A percentile compares a stretch with the other conserved stretches of the same genome.
Evolutionary conservation across 2,113 vertebrate species (phyloP).

Genomic region (Raja brachyura): DNA sequence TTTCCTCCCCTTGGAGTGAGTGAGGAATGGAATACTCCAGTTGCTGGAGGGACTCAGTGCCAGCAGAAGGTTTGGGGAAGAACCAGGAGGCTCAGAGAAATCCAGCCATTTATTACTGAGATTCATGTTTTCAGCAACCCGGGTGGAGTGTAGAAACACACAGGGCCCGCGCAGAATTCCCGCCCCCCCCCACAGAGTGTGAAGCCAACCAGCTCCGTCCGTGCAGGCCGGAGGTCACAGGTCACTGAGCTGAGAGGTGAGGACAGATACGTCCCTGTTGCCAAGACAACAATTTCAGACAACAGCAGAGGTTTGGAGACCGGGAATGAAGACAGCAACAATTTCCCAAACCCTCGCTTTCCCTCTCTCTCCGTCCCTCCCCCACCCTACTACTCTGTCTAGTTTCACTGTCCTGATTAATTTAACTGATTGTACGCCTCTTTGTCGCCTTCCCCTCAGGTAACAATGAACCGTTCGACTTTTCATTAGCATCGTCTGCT

Average conservation of each 20-base stretch:
- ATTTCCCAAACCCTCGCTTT: not conserved
- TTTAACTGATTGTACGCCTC: no score
- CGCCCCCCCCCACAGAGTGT: not conserved
- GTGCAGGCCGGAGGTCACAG: not conserved
- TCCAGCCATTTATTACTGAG: not conserved
- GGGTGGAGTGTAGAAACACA: not conserved
- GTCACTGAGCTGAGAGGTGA: not conserved
- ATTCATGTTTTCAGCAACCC: not conserved
- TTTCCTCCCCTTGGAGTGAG: not conserved
- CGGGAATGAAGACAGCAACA: not conserved
- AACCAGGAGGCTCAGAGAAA: not conserved
- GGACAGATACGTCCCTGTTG: not conserved
- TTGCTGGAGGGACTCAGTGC: not conserved
- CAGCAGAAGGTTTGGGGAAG: not conserved
- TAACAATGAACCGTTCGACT: no score
- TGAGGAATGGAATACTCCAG: slow-evolving; percentile 8
- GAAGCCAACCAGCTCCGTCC: not conserved
- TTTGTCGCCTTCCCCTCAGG: no score
- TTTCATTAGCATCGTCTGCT: no score
- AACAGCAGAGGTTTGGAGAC: not conserved
- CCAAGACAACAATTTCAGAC: not conserved
- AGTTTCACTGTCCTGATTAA: no score
- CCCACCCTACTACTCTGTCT: no score
- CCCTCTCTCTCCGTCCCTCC: no score
- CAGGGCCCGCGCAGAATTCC: not conserved